These are phyloP conservation scores for Mus spretus DNA, from an alignment of 2,797 vertebrate species.

Conservation along the genomic window DNA sequence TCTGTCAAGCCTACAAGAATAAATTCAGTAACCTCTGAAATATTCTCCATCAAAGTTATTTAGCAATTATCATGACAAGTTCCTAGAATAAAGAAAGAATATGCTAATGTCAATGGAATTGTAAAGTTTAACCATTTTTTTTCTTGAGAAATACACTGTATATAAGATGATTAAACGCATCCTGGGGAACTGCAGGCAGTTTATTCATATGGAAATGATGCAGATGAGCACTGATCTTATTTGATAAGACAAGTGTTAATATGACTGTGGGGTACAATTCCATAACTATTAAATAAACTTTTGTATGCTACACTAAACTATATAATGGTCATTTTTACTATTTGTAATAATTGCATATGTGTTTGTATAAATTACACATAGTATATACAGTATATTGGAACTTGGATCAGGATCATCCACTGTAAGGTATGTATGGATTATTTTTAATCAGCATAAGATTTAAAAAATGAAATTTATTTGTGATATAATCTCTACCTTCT, in stretches of 20 bases:
- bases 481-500: neutral
- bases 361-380: neutral
- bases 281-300: neutral
- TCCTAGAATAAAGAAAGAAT: neutral
- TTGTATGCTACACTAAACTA: neutral
- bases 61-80: neutral
- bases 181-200: neutral
- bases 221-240: neutral
- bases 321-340: neutral
- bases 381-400: neutral
- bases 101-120: neutral
- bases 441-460: neutral
- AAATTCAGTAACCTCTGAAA: neutral
- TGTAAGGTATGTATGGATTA: neutral
- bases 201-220: neutral
- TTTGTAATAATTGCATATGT: neutral
- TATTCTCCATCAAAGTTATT: neutral
- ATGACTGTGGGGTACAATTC: neutral
- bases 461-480: neutral
- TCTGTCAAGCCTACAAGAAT: constrained; percentile 25
- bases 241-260: neutral
- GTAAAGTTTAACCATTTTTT: neutral
- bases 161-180: neutral
- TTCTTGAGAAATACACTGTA: too few relatives aligned
- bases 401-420: neutral